Evolutionary conservation across 2,113 vertebrate species (phyloP), one percentile per base, ranked within the genome.

Genomic region (Kryptolebias marmoratus): DNA sequence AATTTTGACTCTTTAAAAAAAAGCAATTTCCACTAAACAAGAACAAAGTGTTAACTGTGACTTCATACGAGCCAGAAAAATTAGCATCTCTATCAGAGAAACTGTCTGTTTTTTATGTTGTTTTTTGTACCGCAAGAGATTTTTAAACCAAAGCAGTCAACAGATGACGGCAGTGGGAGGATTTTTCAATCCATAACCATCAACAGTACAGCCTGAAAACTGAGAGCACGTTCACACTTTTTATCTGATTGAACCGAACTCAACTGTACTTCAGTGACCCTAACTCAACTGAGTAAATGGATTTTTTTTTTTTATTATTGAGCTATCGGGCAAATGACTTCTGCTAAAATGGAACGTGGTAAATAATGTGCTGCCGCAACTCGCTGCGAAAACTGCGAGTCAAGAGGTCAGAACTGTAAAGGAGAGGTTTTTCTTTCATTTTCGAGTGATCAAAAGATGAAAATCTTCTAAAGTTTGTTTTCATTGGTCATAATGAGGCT

Each of bases 241-340:
- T 48, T 55, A 32, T 59, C 14, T 42, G 42, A 30, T 53, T 58
- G 16, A 60, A 12, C 56, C 45, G 3, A 44, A 39, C 31, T 50
- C 15, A 47, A 32, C 61, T 50, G 15, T 31, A 53, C 48, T 49
- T 15, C 39, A 68, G 30, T 44, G 18, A 32, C 49, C 12, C 36
- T 9, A 61, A 31, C n/a, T 66, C 47, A 67, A 18, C 53, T 47
- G 27, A 68, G 53, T 45, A 56, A 30, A 67, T 67, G 36, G 27
- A 68, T 44, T 30, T 52, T 14, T 44, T 44, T 22, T 22, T 22
- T 22, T 22, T 22, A 22, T 55, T 44, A 45, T 28, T 47, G 44
- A 54, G 11, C 48, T 5, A 3, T 50, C 8, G 47, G 11, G 4
- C n/a, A 54, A 39, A 54, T 22, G n/a, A 54, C 42, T 53, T 68